Evolutionary conservation across 2,888 invertebrate species (phyloP).

Genomic region (Malthinus flaveolus): DNA sequence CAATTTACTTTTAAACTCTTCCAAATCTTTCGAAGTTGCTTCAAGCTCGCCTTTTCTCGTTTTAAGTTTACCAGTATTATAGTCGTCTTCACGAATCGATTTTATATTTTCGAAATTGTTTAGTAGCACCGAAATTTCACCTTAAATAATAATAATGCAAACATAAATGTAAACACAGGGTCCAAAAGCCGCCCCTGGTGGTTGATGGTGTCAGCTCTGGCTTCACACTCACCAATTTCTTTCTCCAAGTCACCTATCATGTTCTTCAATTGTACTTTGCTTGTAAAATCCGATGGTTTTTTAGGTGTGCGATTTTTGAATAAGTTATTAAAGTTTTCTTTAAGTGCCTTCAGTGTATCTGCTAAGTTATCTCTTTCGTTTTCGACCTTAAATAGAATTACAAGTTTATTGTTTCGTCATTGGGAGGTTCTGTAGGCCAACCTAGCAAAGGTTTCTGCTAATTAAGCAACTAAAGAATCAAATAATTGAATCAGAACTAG

Average conservation of each 20-base stretch:
- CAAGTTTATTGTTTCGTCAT: neutral
- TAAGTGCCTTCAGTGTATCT: conserved; percentile 66
- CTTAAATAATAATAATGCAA: conserved; percentile 45
- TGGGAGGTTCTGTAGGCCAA: neutral
- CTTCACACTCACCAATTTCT: conserved; percentile 68
- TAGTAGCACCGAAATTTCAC: conserved; percentile 64
- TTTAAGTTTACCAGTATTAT: conserved; percentile 37
- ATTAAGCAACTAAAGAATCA: too few species aligned
- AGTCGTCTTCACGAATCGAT: conserved; percentile 57
- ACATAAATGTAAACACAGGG: too few species aligned
- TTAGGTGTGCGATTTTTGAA: conserved; percentile 73
- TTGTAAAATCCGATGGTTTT: conserved; percentile 71
- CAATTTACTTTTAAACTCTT: conserved; percentile 59
- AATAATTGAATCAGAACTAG: too few species aligned
- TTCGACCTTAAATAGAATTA: conserved; percentile 56
- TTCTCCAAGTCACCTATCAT: conserved; percentile 87
- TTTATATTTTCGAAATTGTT: conserved; percentile 61
- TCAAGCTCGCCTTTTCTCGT: conserved; percentile 46
- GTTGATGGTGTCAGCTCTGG: neutral
- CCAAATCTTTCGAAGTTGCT: conserved; percentile 49
- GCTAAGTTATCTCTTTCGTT: conserved; percentile 69
- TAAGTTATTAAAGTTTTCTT: conserved; percentile 66
- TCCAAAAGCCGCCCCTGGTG: too few species aligned
- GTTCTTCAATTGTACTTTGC: conserved; percentile 74
- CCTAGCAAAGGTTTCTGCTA: too few species aligned